phyloP scores from a whole-genome alignment of 2,888 invertebrate species.

The Aphodius sticticus region DNA sequence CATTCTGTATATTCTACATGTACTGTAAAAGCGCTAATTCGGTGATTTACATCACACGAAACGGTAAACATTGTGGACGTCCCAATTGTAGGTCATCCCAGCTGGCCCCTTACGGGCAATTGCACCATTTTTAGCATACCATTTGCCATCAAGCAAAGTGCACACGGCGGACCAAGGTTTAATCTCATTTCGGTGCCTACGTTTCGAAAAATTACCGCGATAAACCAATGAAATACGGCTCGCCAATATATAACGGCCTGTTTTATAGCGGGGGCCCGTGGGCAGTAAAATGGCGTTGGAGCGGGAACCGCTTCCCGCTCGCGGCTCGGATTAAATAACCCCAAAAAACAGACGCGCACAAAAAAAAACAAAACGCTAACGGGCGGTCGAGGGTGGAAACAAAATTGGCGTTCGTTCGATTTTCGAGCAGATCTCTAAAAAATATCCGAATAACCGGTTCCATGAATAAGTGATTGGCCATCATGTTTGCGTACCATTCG shows the following conservation, averaged over 20 bases:
- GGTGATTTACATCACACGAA: not conserved
- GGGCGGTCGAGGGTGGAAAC: not conserved
- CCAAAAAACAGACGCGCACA: not conserved
- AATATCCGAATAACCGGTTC: not conserved
- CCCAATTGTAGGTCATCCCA: not conserved
- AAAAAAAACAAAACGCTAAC: not conserved
- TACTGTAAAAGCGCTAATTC: too few species aligned
- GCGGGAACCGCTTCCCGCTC: too few species aligned
- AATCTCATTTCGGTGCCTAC: conserved; percentile 4
- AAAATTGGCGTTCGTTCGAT: not conserved
- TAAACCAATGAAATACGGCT: not conserved
- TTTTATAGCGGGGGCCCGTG: not conserved
- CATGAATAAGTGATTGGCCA: conserved; percentile 4
- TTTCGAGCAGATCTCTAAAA: not conserved
- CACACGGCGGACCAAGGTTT: not conserved
- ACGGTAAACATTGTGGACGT: not conserved
- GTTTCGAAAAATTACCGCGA: not conserved
- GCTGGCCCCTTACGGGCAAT: not conserved
- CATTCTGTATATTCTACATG: too few species aligned
- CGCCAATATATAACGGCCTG: not conserved
- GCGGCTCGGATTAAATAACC: not conserved
- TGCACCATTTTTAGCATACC: not conserved
- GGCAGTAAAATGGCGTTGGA: not conserved
- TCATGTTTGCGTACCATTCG: not conserved
- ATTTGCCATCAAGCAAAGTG: not conserved